Evolutionary conservation across 2,797 vertebrate species (phyloP).

Genomic region (Periophthalmus magnuspinnatus): DNA sequence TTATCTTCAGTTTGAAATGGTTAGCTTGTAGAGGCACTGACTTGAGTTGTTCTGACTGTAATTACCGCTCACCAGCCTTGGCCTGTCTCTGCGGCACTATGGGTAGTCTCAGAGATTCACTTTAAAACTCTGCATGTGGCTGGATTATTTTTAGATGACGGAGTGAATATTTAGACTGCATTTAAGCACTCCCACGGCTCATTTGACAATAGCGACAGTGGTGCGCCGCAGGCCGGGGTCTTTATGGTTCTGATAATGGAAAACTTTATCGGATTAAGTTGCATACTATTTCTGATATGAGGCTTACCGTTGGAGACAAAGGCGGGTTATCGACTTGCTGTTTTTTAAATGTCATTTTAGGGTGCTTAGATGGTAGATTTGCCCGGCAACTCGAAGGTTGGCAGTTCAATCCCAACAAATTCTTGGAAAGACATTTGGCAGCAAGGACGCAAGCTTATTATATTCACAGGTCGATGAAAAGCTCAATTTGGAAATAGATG

Average conservation of each 20-base stretch:
- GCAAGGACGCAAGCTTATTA: not conserved
- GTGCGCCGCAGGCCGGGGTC: constrained; percentile 1
- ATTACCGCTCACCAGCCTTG: constrained; percentile 43
- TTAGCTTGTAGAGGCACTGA: constrained; percentile 23
- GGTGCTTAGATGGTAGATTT: not conserved
- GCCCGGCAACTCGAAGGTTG: not conserved
- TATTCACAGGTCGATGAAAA: too few relatives aligned
- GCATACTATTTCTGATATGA: not conserved
- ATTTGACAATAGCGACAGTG: constrained; percentile 30
- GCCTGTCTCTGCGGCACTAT: constrained; percentile 39
- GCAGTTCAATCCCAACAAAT: not conserved
- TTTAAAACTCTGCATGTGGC: constrained; percentile 40
- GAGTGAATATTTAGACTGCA: constrained; percentile 50
- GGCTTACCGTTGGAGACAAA: constrained; percentile 7
- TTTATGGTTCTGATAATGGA: constrained; percentile 8
- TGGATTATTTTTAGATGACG: constrained; percentile 55
- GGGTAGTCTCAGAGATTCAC: constrained; percentile 43
- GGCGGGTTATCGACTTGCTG: not conserved
- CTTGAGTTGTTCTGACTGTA: constrained; percentile 42
- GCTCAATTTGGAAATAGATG: too few relatives aligned
- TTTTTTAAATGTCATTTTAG: not conserved
- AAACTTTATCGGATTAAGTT: constrained; percentile 17
- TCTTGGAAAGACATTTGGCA: not conserved
- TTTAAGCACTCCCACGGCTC: constrained; percentile 52
- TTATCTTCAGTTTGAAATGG: not conserved